Conservation (phyloP, 2,797 vertebrate species). For the Melopsittacus undulatus region DNA sequence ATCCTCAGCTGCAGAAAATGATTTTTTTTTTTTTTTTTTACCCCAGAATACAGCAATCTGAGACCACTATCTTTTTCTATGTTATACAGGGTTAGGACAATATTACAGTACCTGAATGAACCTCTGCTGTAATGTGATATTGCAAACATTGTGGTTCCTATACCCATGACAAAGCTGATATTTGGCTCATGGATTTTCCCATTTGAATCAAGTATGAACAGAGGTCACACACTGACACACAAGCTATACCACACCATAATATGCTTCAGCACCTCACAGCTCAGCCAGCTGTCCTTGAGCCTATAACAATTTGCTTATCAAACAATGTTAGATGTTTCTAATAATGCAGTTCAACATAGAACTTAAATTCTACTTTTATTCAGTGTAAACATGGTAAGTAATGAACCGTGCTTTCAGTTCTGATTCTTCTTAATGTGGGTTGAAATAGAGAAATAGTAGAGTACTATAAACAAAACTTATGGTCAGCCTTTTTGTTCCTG, state of each 20-base stretch:
- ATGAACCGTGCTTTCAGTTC: neutral
- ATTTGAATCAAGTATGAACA: neutral
- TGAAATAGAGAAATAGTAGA: neutral
- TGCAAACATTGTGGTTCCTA: neutral
- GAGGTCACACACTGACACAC: fast-evolving
- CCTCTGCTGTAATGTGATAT: neutral
- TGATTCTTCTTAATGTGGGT: neutral
- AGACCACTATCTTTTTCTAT: neutral
- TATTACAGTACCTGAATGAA: neutral
- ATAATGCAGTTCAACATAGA: neutral
- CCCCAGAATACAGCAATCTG: neutral
- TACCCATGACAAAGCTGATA: neutral
- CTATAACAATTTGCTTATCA: neutral
- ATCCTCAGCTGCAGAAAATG: neutral
- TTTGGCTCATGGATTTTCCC: neutral
- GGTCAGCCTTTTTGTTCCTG: neutral
- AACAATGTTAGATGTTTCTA: neutral
- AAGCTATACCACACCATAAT: neutral
- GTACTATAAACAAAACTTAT: neutral
- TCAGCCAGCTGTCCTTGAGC: neutral
- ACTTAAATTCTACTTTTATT: neutral
- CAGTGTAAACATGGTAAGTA: neutral
- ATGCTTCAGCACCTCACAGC: neutral
- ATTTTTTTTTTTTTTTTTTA: neutral
- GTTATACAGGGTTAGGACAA: neutral